A percentile compares a stretch with the other conserved stretches of the same genome.
These are phyloP conservation scores for Gryon sp. DNA, from an alignment of 1,140 invertebrate genomes.

Conservation along the genomic window DNA sequence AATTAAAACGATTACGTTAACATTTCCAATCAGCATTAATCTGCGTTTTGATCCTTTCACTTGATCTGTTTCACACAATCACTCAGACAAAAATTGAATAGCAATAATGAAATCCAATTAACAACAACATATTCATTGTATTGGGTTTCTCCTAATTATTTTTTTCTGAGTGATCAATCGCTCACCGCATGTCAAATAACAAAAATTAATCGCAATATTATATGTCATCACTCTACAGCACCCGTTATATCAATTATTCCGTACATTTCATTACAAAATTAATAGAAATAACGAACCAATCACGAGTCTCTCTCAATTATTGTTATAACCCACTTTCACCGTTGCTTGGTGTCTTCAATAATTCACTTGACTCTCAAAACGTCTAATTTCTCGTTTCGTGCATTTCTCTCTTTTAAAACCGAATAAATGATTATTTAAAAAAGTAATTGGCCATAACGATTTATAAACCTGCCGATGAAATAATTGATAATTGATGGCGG, in stretches of 20 bases:
- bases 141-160: conserved; percentile 5
- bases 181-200: conserved; percentile 38
- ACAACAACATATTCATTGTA: background rate
- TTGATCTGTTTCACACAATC: conserved; percentile 31
- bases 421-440: background rate
- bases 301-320: conserved; percentile 24
- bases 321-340: conserved; percentile 8
- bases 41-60: conserved; percentile 34
- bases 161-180: conserved; percentile 32
- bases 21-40: conserved; percentile 34
- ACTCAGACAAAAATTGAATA: conserved; percentile 37
- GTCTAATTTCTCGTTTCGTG: no score
- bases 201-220: conserved; percentile 37
- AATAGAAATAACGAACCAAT: conserved; percentile 14
- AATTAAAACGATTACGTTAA: conserved; percentile 14
- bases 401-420: conserved; percentile 1
- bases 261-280: conserved; percentile 29
- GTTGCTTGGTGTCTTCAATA: conserved; percentile 7
- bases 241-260: conserved; percentile 15
- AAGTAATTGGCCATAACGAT: background rate
- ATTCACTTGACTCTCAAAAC: conserved; percentile 7
- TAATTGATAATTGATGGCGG: background rate
- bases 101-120: conserved; percentile 25
- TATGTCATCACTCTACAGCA: conserved; percentile 38
- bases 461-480: background rate